phyloP scores from a whole-genome alignment of 2,113 vertebrate species.

The Puffinus mauretanicus region DNA sequence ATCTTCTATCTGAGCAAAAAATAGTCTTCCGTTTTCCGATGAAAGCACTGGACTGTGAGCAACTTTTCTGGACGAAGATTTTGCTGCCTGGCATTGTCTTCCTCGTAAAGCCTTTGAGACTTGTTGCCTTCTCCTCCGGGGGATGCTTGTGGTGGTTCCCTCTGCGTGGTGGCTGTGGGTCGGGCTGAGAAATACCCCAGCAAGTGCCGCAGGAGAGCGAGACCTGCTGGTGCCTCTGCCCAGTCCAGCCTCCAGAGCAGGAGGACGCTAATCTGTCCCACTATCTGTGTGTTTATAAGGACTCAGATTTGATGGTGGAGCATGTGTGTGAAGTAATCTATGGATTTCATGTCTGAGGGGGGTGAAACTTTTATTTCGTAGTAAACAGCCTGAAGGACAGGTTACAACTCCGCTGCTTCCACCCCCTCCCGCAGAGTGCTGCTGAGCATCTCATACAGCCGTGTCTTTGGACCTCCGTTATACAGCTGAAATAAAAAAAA shows the following conservation, averaged over 20 bases:
- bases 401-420: background rate
- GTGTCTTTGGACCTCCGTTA: background rate
- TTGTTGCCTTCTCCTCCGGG: background rate
- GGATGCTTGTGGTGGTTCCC: background rate
- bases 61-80: background rate
- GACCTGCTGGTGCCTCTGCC: background rate
- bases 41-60: background rate
- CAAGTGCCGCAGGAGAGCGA: background rate
- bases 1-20: background rate
- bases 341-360: background rate
- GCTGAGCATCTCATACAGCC: background rate
- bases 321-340: background rate
- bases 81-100: background rate
- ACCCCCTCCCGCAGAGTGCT: background rate
- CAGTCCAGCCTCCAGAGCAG: accelerated
- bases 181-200: background rate
- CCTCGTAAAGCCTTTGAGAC: background rate
- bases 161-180: background rate
- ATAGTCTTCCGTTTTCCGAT: background rate
- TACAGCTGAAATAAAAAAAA: background rate
- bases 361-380: background rate
- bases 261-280: background rate
- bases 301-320: background rate
- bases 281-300: background rate
- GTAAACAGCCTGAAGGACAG: background rate